Base-by-base conservation (phyloP, 37 sponge, comb jelly and placozoan genomes). In the Geodia barretti region DNA sequence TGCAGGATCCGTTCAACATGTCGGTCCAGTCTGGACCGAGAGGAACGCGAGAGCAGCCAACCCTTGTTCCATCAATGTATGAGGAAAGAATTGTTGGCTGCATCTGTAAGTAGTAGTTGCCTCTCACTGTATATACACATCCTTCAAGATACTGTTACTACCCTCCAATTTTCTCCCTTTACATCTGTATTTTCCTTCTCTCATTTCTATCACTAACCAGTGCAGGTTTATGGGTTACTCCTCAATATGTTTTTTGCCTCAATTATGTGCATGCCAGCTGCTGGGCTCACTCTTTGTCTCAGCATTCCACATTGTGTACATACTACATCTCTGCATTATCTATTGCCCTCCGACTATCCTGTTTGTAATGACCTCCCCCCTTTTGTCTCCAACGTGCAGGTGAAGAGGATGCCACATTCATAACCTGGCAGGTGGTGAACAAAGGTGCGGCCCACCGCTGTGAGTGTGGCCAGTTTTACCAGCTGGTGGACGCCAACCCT, bases 1-100 rank as follows among this genome's bases (percentile, higher is more conserved):
- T 75, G 62, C 62, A 96, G 97, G 92, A 96, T 73, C 97, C 97
- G 1, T 96, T 94, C 78, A 91, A 88, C 66, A 90, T 96, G 92
- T 39, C 71, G 68, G 77, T 95, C 11, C 36, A 86, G 39, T 20
- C 14, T 17, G 79, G 73, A 1, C 80, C 81, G 3, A 40, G 85
- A 43, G 96, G 93, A 8, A 95, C 93, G 34, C 83, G 70, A 64
- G 90, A 77, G 1, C 85, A 86, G 33, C 96, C 96, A 3, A 62
- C 41, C 7, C n/a, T 85, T 19, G 93, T 95, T 21, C 84, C 83
- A 21, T 95, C 96, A 30, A 85, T 92, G 84, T 86, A 68, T 62
- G 86, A 78, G 0, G 95, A 94, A 69, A 88, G 97, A 68, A 77
- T 96, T 25, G 88, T 96, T 34, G 97, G 97, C 0, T 96, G 97